These are phyloP conservation scores for Calephelis virginiensis DNA, from an alignment of 1,140 invertebrate species.

Conservation along the genomic window DNA sequence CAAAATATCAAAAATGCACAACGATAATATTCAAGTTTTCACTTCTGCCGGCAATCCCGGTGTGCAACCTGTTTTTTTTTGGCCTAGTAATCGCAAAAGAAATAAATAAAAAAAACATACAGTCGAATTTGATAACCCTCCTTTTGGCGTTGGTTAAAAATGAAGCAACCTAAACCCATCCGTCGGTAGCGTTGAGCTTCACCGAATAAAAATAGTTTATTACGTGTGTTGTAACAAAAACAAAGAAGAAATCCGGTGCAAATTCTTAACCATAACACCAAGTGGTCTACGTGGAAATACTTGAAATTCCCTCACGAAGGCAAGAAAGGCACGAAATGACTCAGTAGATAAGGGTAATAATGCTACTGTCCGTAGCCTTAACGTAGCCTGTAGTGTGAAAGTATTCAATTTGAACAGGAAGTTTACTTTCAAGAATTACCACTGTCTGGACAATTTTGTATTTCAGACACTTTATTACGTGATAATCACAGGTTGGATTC, in stretches of 20 bases:
- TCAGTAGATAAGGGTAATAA: conserved; percentile 13
- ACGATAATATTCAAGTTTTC: too few relatives aligned
- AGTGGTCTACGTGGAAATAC: conserved; percentile 5
- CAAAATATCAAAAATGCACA: too few relatives aligned
- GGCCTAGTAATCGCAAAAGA: too few relatives aligned
- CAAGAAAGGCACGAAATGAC: conserved; percentile 17
- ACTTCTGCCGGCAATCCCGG: too few relatives aligned
- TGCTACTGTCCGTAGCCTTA: conserved; percentile 1
- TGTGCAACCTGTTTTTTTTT: too few relatives aligned
- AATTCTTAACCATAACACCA: background rate
- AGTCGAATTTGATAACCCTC: too few relatives aligned
- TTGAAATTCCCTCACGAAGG: conserved; percentile 15
- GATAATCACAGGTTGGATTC: background rate
- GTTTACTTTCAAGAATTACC: conserved; percentile 8
- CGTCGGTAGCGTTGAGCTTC: too few relatives aligned
- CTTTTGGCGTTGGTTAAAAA: too few relatives aligned
- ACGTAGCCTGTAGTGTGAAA: conserved; percentile 7
- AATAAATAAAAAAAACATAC: too few relatives aligned
- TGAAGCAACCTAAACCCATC: too few relatives aligned
- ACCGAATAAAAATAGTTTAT: too few relatives aligned
- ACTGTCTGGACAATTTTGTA: conserved; percentile 1
- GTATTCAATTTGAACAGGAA: conserved; percentile 17
- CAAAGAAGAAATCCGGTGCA: background rate
- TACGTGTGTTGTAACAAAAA: background rate
- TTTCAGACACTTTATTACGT: conserved; percentile 1